Evolutionary conservation across 2,888 invertebrate genomes (phyloP), one percentile per base, ranked within the genome.

Genomic region (Labia minor): DNA sequence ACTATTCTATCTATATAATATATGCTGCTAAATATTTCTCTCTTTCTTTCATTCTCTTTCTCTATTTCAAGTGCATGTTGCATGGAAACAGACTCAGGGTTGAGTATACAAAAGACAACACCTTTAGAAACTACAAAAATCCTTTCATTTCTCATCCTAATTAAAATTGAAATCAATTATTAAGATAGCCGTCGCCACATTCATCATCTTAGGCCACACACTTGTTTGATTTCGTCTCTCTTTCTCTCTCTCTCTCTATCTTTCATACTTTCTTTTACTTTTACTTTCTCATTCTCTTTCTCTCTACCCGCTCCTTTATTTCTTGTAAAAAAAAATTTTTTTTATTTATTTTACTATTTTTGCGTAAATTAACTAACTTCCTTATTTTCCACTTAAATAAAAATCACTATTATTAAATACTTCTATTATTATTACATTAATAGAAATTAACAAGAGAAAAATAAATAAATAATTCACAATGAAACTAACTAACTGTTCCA

Each of bases 241-340:
- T 65, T 65, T 66, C 67, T 65, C 64, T 62, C 62, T n/a, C n/a
- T n/a, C n/a, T n/a, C n/a, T n/a, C n/a, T n/a, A n/a, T n/a, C n/a
- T n/a, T n/a, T n/a, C n/a, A n/a, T n/a, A n/a, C n/a, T 62, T 66
- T 67, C 65, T 67, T 68, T 26, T 66, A 33, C 62, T 33, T 66
- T n/a, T n/a, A n/a, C n/a, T n/a, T n/a, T n/a, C n/a, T n/a, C n/a
- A n/a, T n/a, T n/a, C n/a, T 62, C 37, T 63, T 63, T 70, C 81
- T 82, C 82, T 82, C 82, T 82, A 81, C 82, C 81, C 81, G 80
- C 80, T 78, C 76, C 76, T 77, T 78, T 75, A 73, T 72, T 76
- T 75, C 75, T 70, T 26, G 26, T 26, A 26, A 26, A 26, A 26
- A 26, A 3, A 26, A 26, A 26, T 26, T 26, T 73, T 73, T 74